Evolutionary conservation across 2,113 vertebrate genomes (phyloP).

Genomic region (Tretioscincus oriximinensis): DNA sequence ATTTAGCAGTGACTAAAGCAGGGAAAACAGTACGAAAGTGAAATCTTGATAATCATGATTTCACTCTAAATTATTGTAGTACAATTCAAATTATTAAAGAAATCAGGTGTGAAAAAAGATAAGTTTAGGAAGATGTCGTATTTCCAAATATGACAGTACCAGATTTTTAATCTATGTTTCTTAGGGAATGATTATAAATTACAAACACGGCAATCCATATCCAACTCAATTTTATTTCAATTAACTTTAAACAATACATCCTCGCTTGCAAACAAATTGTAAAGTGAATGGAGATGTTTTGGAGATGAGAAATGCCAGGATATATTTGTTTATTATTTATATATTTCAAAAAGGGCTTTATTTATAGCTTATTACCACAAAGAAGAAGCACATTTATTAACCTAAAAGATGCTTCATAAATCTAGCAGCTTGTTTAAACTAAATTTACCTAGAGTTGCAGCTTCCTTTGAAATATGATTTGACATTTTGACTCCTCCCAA

Average conservation of each 20-base stretch:
- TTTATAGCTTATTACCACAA: slow-evolving; percentile 15
- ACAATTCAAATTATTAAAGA: neutral
- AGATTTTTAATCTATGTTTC: neutral
- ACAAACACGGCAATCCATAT: neutral
- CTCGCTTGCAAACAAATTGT: slow-evolving; percentile 2
- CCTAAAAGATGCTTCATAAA: slow-evolving; percentile 17
- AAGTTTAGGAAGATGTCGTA: neutral
- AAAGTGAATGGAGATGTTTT: neutral
- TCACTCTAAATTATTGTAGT: slow-evolving; percentile 5
- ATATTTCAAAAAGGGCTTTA: neutral
- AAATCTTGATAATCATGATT: neutral
- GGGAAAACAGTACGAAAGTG: neutral
- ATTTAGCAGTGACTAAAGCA: neutral
- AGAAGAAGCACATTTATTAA: slow-evolving; percentile 28
- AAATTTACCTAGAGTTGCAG: slow-evolving; percentile 4
- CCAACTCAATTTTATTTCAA: slow-evolving; percentile 16
- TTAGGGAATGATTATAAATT: neutral
- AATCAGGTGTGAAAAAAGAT: neutral
- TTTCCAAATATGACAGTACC: neutral
- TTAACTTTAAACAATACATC: neutral
- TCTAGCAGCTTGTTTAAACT: slow-evolving; percentile 42
- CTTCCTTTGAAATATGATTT: slow-evolving; percentile 31
- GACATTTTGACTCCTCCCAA: slow-evolving; percentile 30
- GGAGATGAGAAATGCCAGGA: slow-evolving; percentile 21
- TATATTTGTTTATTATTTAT: neutral